Evolutionary conservation across 2,888 invertebrate genomes (phyloP).

Genomic region (Agrotis puta): DNA sequence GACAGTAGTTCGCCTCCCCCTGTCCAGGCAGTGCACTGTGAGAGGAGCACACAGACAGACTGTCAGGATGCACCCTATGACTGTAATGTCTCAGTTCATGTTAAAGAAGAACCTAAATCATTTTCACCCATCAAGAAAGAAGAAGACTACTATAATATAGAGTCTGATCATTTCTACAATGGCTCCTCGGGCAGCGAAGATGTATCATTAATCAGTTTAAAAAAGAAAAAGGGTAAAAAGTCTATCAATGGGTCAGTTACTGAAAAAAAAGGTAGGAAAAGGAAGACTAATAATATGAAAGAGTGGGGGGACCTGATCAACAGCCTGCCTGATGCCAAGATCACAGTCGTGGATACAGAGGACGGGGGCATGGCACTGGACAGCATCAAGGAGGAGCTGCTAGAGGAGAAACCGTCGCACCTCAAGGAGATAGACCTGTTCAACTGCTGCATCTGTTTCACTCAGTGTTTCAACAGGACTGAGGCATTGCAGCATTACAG

Average conservation of each 20-base stretch:
- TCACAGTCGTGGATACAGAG: slow-evolving; percentile 63
- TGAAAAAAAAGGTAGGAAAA: slow-evolving; percentile 69
- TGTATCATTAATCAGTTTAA: slow-evolving; percentile 77
- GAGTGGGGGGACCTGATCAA: slow-evolving; percentile 71
- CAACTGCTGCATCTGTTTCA: slow-evolving; percentile 85
- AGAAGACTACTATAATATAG: slow-evolving; percentile 53
- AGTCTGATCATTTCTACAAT: slow-evolving; percentile 62
- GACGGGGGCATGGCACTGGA: slow-evolving; percentile 42
- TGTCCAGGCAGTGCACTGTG: slow-evolving; percentile 37
- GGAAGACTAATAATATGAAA: slow-evolving; percentile 63
- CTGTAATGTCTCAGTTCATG: slow-evolving; percentile 48
- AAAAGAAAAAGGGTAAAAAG: slow-evolving; percentile 75
- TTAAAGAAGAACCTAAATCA: slow-evolving; percentile 77
- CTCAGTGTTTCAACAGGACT: slow-evolving; percentile 71
- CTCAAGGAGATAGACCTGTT: slow-evolving; percentile 68
- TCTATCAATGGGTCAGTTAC: slow-evolving; percentile 65
- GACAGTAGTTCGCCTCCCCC: slow-evolving; percentile 65
- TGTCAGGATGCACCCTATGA: slow-evolving; percentile 13
- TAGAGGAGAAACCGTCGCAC: slow-evolving; percentile 63
- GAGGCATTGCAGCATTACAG: slow-evolving; percentile 85
- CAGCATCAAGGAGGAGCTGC: slow-evolving; percentile 58
- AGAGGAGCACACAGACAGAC: slow-evolving; percentile 81
- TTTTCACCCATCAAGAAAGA: slow-evolving; percentile 76
- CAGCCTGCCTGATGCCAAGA: slow-evolving; percentile 66
- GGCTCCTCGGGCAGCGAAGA: slow-evolving; percentile 82